These are phyloP conservation scores for Epinephelus awoara DNA, from an alignment of 2,797 vertebrate genomes.

Conservation along the genomic window DNA sequence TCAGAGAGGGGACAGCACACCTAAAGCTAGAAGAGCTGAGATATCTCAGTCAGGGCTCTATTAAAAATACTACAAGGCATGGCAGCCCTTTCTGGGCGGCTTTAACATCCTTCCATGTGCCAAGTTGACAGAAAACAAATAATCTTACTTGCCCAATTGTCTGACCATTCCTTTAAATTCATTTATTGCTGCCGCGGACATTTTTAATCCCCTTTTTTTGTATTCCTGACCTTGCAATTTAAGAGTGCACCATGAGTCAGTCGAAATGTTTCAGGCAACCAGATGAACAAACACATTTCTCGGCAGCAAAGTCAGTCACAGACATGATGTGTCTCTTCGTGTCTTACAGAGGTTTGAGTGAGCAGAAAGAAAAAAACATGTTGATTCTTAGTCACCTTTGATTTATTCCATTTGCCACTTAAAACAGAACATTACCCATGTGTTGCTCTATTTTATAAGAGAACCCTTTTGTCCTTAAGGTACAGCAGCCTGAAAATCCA, in stretches of 20 bases:
- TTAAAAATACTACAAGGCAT: too few species aligned
- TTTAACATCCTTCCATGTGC: too few species aligned
- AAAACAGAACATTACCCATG: constrained; percentile 67
- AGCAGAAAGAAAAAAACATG: constrained; percentile 20
- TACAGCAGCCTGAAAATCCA: constrained; percentile 64
- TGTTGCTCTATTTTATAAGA: constrained; percentile 55
- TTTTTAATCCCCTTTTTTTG: constrained; percentile 25
- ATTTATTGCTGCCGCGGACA: background rate
- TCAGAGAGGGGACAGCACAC: too few species aligned
- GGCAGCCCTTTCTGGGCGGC: too few species aligned
- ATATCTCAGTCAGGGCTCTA: too few species aligned
- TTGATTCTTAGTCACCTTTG: constrained; percentile 56
- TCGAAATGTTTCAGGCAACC: constrained; percentile 28
- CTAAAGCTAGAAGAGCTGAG: too few species aligned
- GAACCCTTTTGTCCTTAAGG: constrained; percentile 56
- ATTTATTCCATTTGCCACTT: constrained; percentile 74
- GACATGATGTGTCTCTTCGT: constrained; percentile 6
- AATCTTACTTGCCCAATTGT: background rate
- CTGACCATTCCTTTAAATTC: constrained; percentile 17
- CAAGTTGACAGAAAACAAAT: background rate
- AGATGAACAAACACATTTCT: constrained; percentile 21
- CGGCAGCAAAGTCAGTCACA: constrained; percentile 16
- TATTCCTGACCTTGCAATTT: constrained; percentile 14
- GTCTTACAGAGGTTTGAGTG: background rate
- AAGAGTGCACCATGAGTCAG: constrained; percentile 16